These are phyloP conservation scores for Chinchilla lanigera DNA, from an alignment of 2,113 vertebrate genomes.

Conservation along the genomic window DNA sequence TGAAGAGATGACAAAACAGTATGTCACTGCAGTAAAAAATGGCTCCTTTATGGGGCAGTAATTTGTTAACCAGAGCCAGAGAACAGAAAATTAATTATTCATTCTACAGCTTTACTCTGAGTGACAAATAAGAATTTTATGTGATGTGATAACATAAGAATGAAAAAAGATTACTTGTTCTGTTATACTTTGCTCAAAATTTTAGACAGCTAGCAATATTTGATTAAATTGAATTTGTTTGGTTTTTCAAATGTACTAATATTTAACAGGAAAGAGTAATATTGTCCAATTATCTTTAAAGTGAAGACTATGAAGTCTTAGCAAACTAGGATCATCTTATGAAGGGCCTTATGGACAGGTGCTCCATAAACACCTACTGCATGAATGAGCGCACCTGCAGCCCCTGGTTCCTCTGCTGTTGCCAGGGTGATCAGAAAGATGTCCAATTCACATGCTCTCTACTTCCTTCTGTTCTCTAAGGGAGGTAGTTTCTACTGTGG, in stretches of 20 bases:
- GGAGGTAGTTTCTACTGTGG: neutral
- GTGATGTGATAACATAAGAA: neutral
- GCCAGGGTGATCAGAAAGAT: neutral
- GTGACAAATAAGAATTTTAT: constrained; percentile 47
- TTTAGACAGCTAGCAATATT: neutral
- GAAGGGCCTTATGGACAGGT: neutral
- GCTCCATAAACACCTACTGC: neutral
- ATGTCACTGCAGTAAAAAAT: neutral
- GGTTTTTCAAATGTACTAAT: neutral
- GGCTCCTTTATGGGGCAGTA: constrained; percentile 12
- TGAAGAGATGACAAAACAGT: constrained; percentile 37
- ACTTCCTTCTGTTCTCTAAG: neutral
- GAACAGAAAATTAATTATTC: constrained; percentile 58
- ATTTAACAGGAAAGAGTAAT: neutral
- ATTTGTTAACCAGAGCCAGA: constrained; percentile 8
- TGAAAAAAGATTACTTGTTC: neutral
- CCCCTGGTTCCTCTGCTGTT: neutral
- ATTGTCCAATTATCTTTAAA: constrained; percentile 23
- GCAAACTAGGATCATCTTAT: neutral
- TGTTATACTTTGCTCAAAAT: neutral
- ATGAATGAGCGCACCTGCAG: too few species aligned
- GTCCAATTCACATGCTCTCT: neutral
- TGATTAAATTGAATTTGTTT: constrained; percentile 23
- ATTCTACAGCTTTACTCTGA: constrained; percentile 36
- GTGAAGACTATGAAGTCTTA: neutral